Conservation (phyloP, 2,797 vertebrate species). For the Liparis tanakae region DNA sequence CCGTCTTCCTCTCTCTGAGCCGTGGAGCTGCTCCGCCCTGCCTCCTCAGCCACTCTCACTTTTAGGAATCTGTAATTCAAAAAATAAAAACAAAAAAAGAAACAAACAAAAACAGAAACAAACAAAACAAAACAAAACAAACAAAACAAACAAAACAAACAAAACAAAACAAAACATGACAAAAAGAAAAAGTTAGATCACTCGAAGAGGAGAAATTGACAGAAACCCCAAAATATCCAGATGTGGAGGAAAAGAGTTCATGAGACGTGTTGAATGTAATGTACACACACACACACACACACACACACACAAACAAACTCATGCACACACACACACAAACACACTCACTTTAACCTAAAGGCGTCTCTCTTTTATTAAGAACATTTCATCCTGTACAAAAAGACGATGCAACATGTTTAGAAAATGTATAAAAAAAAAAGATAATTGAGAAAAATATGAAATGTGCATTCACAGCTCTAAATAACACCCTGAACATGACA, state of each 20-base stretch:
- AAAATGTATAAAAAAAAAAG: neutral
- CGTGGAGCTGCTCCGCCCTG: conserved; percentile 83
- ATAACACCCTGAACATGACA: conserved; percentile 7
- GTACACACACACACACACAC: neutral
- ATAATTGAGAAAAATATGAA: neutral
- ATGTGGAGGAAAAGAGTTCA: conserved; percentile 30
- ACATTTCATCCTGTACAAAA: neutral
- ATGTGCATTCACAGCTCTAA: conserved; percentile 25
- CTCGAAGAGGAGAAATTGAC: conserved; percentile 26
- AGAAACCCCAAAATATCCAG: conserved; percentile 45
- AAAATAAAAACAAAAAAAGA: conserved; percentile 75
- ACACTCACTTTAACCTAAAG: neutral
- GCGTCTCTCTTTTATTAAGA: neutral
- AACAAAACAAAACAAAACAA: conserved; percentile 62
- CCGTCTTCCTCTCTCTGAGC: conserved; percentile 64
- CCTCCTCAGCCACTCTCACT: conserved; percentile 86
- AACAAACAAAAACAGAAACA: conserved; percentile 59
- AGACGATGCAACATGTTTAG: conserved; percentile 46
- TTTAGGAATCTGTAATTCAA: conserved; percentile 96
- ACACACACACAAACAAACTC: too few relatives aligned
- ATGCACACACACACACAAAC: neutral
- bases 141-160: conserved; percentile 67
- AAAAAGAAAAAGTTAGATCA: conserved; percentile 64
- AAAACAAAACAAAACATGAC: conserved; percentile 21
- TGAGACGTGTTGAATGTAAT: neutral